These are phyloP conservation scores for Tapera naevia DNA, from an alignment of 2,797 vertebrate species.

Conservation along the genomic window DNA sequence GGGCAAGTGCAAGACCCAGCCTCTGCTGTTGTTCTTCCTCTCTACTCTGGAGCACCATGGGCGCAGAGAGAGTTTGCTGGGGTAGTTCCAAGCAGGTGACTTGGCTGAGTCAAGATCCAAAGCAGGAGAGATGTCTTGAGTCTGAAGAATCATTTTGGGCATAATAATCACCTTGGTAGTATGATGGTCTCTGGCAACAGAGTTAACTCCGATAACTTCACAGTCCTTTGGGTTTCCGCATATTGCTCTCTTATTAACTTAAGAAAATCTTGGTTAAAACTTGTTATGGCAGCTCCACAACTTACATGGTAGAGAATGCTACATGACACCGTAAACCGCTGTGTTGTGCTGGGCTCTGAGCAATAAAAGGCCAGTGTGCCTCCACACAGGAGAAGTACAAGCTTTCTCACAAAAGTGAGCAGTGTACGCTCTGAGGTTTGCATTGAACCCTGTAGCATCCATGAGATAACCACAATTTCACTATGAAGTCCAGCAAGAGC, in stretches of 20 bases:
- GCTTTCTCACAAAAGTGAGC: slow-evolving; percentile 82
- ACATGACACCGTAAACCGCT: background rate
- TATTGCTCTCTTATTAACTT: slow-evolving; percentile 48
- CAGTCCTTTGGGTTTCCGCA: slow-evolving; percentile 66
- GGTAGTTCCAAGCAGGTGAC: slow-evolving; percentile 49
- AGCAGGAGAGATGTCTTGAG: slow-evolving; percentile 45
- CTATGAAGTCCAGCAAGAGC: slow-evolving; percentile 26
- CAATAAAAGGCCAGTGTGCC: slow-evolving; percentile 56
- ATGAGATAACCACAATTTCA: slow-evolving; percentile 25
- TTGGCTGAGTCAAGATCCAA: slow-evolving; percentile 60
- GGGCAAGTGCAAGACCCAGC: slow-evolving; percentile 42
- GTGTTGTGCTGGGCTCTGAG: background rate
- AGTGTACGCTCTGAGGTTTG: background rate
- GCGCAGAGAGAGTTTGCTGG: background rate
- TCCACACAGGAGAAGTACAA: slow-evolving; percentile 84
- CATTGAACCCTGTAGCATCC: background rate
- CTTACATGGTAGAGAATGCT: background rate
- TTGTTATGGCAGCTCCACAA: slow-evolving; percentile 28
- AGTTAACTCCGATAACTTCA: slow-evolving; percentile 85
- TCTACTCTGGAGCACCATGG: slow-evolving; percentile 13
- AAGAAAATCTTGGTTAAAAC: slow-evolving; percentile 37
- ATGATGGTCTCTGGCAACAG: slow-evolving; percentile 55
- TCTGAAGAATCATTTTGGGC: slow-evolving; percentile 54
- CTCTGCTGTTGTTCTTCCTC: background rate
- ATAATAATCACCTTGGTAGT: slow-evolving; percentile 20